A percentile compares a stretch with the other conserved stretches of the same genome.
Evolutionary conservation across 2,113 vertebrate species (phyloP).

Genomic region (Gallinago jamesoni): DNA sequence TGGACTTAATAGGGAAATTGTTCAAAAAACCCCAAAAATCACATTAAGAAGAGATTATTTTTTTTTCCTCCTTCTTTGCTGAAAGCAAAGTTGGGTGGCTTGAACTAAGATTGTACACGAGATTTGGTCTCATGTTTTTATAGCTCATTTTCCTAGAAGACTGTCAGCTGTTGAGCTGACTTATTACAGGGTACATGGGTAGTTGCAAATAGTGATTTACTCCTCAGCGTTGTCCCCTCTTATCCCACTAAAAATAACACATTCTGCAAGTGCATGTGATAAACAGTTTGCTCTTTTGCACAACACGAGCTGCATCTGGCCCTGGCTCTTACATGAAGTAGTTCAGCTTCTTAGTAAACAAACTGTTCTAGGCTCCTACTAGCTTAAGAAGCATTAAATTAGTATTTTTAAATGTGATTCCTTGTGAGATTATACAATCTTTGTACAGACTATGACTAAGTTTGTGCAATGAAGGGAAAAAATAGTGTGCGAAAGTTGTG

Average conservation of each 20-base stretch:
- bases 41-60: background rate
- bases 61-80: background rate
- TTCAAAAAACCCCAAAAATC: background rate
- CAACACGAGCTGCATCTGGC: background rate
- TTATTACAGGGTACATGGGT: background rate
- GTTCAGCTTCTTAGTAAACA: background rate
- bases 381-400: background rate
- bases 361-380: background rate
- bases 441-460: background rate
- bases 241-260: background rate
- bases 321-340: background rate
- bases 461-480: background rate
- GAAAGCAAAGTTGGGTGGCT: background rate
- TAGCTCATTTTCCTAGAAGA: background rate
- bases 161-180: background rate
- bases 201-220: background rate
- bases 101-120: background rate
- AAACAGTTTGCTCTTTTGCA: background rate
- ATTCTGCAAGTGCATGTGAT: accelerated
- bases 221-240: background rate
- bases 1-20: background rate
- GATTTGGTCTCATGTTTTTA: background rate
- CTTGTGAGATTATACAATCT: background rate
- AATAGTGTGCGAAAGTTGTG: background rate
- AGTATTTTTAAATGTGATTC: background rate